phyloP scores from a whole-genome alignment of 2,888 invertebrate species.

The Eupithecia pulchellata region DNA sequence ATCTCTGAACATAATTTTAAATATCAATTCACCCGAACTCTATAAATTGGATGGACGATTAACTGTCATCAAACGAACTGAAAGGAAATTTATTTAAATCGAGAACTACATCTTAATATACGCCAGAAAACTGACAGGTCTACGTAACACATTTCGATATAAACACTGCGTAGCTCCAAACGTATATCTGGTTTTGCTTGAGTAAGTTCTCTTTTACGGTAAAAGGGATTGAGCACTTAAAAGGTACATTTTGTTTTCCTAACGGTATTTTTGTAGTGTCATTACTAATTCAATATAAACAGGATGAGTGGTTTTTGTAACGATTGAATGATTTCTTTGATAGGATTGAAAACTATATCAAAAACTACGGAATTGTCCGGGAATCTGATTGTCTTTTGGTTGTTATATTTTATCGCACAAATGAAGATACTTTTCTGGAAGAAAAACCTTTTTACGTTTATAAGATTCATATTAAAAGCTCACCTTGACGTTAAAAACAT shows the following conservation, averaged over 20 bases:
- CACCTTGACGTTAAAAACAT: neutral
- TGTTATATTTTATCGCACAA: neutral
- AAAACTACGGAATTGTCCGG: neutral
- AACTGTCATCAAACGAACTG: neutral
- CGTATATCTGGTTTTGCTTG: constrained; percentile 59
- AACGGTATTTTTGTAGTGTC: constrained; percentile 48
- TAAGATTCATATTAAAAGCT: neutral
- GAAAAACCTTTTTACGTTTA: neutral
- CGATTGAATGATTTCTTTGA: constrained; percentile 33
- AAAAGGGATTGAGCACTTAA: constrained; percentile 56
- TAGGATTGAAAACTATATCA: constrained; percentile 16
- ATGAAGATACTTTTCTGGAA: neutral
- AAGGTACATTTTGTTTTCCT: constrained; percentile 48
- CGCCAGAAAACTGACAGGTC: no score
- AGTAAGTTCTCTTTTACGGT: constrained; percentile 61
- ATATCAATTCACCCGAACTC: constrained; percentile 8
- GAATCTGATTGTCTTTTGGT: neutral
- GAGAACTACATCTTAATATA: no score
- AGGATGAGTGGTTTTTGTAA: constrained; percentile 38
- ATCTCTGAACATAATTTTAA: constrained; percentile 16
- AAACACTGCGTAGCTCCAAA: constrained; percentile 63
- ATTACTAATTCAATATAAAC: constrained; percentile 43
- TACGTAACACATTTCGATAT: constrained; percentile 72
- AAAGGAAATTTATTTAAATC: no score
- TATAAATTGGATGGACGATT: constrained; percentile 35